Base-by-base conservation (phyloP, 2,888 invertebrate genomes). In the Sussaba pulchella region DNA sequence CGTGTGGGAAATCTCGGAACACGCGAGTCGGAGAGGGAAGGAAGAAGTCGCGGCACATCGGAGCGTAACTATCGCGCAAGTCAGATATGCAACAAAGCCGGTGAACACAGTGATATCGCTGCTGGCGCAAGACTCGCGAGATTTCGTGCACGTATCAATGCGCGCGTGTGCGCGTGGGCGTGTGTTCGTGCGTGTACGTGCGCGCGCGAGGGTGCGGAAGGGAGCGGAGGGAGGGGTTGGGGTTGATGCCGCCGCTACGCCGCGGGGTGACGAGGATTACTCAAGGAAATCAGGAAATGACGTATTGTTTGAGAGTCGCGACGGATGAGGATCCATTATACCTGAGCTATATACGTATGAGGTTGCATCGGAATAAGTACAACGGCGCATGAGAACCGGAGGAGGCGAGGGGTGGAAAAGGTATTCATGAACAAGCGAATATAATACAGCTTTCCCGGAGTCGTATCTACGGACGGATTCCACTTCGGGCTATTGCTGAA, bases 211-310 rank as follows among this genome's bases (percentile, higher is more conserved):
- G 31, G 31, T 31, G 31, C 31, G 31, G 4, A 5, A 5, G 6
- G 31, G 31, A 6, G 31, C 2, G 2, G 31, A 31, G 31, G 31
- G 31, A 31, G 31, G 31, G 31, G 31, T n/a, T n/a, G n/a, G n/a
- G n/a, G n/a, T n/a, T n/a, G n/a, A n/a, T n/a, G n/a, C n/a, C n/a
- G 57, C 19, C 36, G 36, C 14, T 10, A 36, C 57, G 36, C 19
- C 36, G 36, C 19, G 31, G 47, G 50, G 39, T 73, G 47, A 26
- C 31, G 41, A 26, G 54, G 66, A 73, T 73, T 81, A 78, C 67
- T 81, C 82, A 54, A 82, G 79, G 82, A 87, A 85, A 85, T 86
- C 82, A 83, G 83, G 77, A 84, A 87, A 87, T 78, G 81, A 85
- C 78, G 84, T 83, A 86, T 87, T 85, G 87, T 87, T 83, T 52